Evolutionary conservation across 1,140 invertebrate species (phyloP).

Genomic region (Lucilia sericata): DNA sequence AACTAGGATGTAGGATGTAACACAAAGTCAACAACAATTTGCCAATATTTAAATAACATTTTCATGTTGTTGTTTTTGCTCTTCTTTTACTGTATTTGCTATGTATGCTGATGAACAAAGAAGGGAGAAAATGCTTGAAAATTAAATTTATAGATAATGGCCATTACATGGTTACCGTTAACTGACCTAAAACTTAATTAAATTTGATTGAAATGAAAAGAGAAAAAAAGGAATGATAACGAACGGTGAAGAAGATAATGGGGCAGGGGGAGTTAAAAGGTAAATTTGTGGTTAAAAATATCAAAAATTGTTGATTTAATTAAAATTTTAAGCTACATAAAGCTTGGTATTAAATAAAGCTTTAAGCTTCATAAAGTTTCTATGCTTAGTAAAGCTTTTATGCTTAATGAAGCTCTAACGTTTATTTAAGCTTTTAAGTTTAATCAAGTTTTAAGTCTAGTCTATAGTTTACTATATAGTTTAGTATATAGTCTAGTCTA

Average conservation of each 20-base stretch:
- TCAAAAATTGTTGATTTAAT: neutral
- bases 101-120: neutral
- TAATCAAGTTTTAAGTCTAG: too few relatives aligned
- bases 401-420: too few relatives aligned
- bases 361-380: too few relatives aligned
- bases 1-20: conserved; percentile 24
- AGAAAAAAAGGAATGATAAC: too few relatives aligned
- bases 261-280: neutral
- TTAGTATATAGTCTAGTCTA: too few relatives aligned
- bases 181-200: conserved; percentile 21
- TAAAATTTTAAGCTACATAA: neutral
- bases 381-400: too few relatives aligned
- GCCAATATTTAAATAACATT: conserved; percentile 39
- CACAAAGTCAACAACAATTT: conserved; percentile 41
- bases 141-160: conserved; percentile 17
- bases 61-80: neutral
- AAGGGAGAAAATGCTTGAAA: neutral
- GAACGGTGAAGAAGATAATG: too few relatives aligned
- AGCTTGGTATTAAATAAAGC: neutral
- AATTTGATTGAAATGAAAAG: neutral
- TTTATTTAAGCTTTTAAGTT: too few relatives aligned
- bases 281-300: neutral
- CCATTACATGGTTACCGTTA: conserved; percentile 18
- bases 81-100: neutral
- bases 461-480: too few relatives aligned